These are phyloP conservation scores for Priocnemis perturbator DNA, from an alignment of 2,888 invertebrate genomes.

Conservation along the genomic window DNA sequence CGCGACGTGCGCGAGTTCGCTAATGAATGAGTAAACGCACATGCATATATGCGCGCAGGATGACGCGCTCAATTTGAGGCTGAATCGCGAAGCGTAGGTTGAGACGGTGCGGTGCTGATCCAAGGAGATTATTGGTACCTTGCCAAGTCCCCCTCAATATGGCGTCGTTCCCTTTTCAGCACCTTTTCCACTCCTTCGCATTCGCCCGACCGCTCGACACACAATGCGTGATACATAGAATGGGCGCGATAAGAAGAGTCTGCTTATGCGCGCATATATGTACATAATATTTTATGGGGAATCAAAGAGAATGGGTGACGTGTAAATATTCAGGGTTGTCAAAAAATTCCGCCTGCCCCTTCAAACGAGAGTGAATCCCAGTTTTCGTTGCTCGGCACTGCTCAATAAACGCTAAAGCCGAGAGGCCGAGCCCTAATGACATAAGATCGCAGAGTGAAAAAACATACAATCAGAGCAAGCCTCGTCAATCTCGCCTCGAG, in stretches of 20 bases:
- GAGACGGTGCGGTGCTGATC: slow-evolving; percentile 47
- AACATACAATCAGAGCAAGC: no score
- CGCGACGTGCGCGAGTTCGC: not conserved
- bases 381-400: no score
- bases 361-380: no score
- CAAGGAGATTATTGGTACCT: slow-evolving; percentile 57
- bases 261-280: not conserved
- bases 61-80: slow-evolving; percentile 28
- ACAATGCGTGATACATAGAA: slow-evolving; percentile 47
- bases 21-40: not conserved
- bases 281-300: no score
- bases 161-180: slow-evolving; percentile 32
- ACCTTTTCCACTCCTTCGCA: slow-evolving; percentile 41
- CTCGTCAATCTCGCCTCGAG: no score
- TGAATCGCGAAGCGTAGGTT: slow-evolving; percentile 31
- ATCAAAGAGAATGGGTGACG: no score
- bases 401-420: no score
- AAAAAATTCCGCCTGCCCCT: no score
- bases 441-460: no score
- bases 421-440: no score
- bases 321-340: no score
- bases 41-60: slow-evolving; percentile 11
- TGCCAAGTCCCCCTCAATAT: slow-evolving; percentile 54
- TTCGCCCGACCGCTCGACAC: slow-evolving; percentile 42
- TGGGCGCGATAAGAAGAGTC: slow-evolving; percentile 25